Percentiles rank a stretch among this genome's conserved stretches.
phyloP scores from a whole-genome alignment of 1,140 invertebrate species.

The Orius insidiosus region DNA sequence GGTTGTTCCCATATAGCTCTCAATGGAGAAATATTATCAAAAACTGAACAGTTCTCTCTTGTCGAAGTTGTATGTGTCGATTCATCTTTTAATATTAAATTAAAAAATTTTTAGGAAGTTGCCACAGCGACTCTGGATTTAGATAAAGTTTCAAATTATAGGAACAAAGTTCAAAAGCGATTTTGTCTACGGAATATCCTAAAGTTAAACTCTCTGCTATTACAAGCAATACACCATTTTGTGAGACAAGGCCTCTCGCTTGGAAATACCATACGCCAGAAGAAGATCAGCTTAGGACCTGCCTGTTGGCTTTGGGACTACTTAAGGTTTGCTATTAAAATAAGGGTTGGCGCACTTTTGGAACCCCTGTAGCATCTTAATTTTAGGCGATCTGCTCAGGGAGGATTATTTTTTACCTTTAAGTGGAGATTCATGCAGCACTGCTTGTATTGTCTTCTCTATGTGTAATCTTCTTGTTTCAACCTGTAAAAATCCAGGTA shows the following conservation, averaged over 20 bases:
- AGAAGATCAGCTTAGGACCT: slow-evolving; percentile 70
- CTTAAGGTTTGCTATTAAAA: slow-evolving; percentile 37
- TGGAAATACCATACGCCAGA: slow-evolving; percentile 58
- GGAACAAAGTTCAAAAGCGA: slow-evolving; percentile 21
- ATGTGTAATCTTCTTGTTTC: slow-evolving; percentile 86
- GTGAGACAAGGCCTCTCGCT: slow-evolving; percentile 34
- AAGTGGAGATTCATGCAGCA: slow-evolving; percentile 90
- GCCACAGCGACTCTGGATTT: slow-evolving; percentile 73
- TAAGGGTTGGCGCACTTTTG: neutral
- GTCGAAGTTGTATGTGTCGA: slow-evolving; percentile 72
- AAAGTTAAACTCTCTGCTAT: too few relatives aligned
- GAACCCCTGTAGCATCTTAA: slow-evolving; percentile 8
- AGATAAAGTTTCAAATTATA: slow-evolving; percentile 76
- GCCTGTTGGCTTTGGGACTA: slow-evolving; percentile 99
- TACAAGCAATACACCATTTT: too few relatives aligned
- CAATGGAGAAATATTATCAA: slow-evolving; percentile 74
- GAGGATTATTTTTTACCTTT: slow-evolving; percentile 91
- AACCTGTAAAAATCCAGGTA: slow-evolving; percentile 58
- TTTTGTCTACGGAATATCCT: too few relatives aligned
- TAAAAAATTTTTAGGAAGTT: slow-evolving; percentile 44
- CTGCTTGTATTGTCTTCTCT: slow-evolving; percentile 85
- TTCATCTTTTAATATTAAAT: slow-evolving; percentile 1
- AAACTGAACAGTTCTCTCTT: slow-evolving; percentile 76
- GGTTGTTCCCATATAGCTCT: slow-evolving; percentile 81
- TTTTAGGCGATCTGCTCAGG: slow-evolving; percentile 61